Percentiles rank a stretch among this genome's conserved stretches.
Evolutionary conservation across 92 coral and sea anemone genomes (phyloP).

Genomic region (Bergia puertoricense): DNA sequence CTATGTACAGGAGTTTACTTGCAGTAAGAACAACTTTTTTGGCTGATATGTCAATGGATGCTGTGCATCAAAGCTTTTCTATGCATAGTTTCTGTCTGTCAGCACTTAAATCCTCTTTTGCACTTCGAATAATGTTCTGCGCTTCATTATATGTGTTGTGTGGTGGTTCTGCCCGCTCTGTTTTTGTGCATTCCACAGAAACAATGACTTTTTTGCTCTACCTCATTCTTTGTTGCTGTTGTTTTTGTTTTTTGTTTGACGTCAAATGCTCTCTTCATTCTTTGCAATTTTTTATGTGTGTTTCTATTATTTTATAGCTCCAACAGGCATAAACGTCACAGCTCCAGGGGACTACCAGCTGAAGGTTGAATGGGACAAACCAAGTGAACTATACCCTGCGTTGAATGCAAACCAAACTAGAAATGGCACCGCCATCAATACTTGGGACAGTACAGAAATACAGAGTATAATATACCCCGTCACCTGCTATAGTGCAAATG

Average conservation of each 20-base stretch:
- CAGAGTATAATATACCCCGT: conserved; percentile 64
- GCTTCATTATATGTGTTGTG: too few species aligned
- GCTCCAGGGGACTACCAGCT: conserved; percentile 90
- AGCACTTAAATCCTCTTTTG: background rate
- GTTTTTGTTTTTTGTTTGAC: too few species aligned
- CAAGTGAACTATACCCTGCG: conserved; percentile 68
- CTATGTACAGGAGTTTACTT: conserved; percentile 85
- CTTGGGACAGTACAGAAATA: conserved; percentile 67
- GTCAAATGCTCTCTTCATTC: too few species aligned
- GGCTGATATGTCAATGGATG: background rate
- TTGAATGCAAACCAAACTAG: conserved; percentile 42
- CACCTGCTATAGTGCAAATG: conserved; percentile 87
- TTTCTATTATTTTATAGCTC: conserved; percentile 61
- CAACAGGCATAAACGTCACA: conserved; percentile 72
- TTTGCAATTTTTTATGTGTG: background rate
- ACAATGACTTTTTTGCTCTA: too few species aligned
- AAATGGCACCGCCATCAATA: conserved; percentile 59
- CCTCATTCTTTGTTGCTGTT: too few species aligned
- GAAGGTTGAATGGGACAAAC: conserved; percentile 75
- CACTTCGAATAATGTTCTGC: too few species aligned
- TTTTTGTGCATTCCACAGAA: too few species aligned
- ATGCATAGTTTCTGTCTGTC: background rate
- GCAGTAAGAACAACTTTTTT: conserved; percentile 67
- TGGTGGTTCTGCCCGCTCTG: background rate
- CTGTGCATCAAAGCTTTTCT: background rate